phyloP scores from a whole-genome alignment of 2,797 vertebrate genomes.

The Menidia menidia region DNA sequence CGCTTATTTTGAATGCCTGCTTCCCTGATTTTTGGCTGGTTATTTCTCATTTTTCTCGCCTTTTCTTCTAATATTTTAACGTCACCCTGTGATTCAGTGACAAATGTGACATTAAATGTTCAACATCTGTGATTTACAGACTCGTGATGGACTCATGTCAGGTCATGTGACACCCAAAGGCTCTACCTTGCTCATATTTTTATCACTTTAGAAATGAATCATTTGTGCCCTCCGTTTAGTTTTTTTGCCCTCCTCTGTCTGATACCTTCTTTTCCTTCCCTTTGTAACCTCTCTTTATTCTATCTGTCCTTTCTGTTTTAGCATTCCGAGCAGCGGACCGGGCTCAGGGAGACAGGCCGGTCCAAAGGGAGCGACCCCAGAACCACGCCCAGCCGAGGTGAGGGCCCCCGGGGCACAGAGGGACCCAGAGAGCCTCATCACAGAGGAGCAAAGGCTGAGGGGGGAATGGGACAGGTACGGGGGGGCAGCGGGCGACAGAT shows the following conservation, averaged over 20 bases:
- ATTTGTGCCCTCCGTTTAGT: background rate
- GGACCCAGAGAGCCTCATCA: slow-evolving; percentile 26
- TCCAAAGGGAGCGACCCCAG: slow-evolving; percentile 55
- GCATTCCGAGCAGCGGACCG: slow-evolving; percentile 53
- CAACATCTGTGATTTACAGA: background rate
- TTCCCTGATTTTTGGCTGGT: background rate
- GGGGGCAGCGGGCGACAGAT: background rate
- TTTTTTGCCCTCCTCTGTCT: background rate
- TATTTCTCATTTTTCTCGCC: background rate
- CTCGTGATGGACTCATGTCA: background rate
- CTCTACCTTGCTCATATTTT: background rate
- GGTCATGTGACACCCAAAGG: too few species aligned
- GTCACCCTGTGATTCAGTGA: background rate
- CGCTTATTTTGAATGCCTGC: background rate
- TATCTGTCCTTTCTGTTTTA: slow-evolving; percentile 26
- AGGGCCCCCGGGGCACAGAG: slow-evolving; percentile 52
- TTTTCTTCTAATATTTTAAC: background rate
- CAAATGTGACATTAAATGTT: background rate
- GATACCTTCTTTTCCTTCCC: background rate
- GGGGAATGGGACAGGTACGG: background rate
- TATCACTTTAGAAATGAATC: background rate
- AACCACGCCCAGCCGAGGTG: slow-evolving; percentile 60
- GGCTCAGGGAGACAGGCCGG: slow-evolving; percentile 53
- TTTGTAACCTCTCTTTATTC: slow-evolving; percentile 6
- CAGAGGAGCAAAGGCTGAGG: background rate